These are phyloP conservation scores for Melanotaenia pygmaea DNA, from an alignment of 2,797 vertebrate species.

Conservation along the genomic window DNA sequence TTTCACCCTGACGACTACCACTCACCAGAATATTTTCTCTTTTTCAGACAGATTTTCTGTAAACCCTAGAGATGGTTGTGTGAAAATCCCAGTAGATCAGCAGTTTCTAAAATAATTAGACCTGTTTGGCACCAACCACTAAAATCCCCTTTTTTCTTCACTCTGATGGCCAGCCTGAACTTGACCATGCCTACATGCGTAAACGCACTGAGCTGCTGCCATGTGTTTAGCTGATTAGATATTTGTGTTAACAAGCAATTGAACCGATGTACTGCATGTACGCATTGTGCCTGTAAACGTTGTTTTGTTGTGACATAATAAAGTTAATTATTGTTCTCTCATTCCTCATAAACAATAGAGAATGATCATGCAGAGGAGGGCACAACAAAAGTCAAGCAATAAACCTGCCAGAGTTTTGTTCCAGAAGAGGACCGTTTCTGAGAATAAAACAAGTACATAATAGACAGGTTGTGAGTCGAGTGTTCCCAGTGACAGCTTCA, in stretches of 20 bases:
- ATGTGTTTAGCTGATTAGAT: no score
- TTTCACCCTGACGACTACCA: no score
- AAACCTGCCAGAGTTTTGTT: background rate
- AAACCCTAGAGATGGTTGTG: background rate
- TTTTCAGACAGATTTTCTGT: background rate
- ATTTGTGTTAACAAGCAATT: no score
- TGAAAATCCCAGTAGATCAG: no score
- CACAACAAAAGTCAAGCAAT: background rate
- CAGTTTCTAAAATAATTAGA: no score
- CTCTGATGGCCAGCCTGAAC: no score
- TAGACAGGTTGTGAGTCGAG: background rate
- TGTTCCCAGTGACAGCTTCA: conserved; percentile 31
- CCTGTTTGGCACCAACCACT: background rate
- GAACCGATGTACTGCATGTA: background rate
- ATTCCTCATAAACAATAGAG: background rate
- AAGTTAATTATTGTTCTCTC: background rate
- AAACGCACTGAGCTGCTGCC: no score
- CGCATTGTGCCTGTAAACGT: background rate
- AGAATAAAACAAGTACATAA: background rate
- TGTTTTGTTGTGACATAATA: background rate
- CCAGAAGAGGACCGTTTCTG: background rate
- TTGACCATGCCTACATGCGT: no score
- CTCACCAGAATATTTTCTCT: background rate
- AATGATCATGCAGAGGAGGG: background rate
- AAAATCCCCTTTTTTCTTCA: no score